Evolutionary conservation across 35 echinoderm and acorn worm species (phyloP), one percentile per base, ranked within the genome.

Genomic region (Ophiothrix spiculata): DNA sequence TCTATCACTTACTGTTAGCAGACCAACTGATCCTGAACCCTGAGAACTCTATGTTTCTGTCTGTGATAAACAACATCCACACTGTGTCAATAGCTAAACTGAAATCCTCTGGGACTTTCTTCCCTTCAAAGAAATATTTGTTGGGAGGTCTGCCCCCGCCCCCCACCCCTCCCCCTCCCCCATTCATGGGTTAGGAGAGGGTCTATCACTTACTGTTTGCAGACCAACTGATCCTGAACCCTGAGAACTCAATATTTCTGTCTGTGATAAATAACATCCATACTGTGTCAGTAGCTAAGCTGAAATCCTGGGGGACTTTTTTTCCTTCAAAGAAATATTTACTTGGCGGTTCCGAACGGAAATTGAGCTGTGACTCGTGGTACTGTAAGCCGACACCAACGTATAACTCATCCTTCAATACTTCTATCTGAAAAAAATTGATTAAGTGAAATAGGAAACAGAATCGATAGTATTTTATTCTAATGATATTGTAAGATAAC

Each of bases 271-370:
- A 69, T 25, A 69, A 69, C 29, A 69, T 10, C 60, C 60, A 69
- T 12, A 28, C 60, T 69, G 60, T 69, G 23, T 69, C 60, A 25
- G 60, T 12, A 2, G 2, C 3, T n/a, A 69, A n/a, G 23, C 60
- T 69, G 60, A 69, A 69, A 69, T 69, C 60, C 10, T 69, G 16
- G 3, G 60, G 60, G 16, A 6, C 23, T n/a, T 69, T 2, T 12
- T 69, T 28, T 28, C 60, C 60, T 25, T 69, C 60, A n/a, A 69
- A 69, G 60, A 69, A 69, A 69, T 69, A 69, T 28, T 69, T 69
- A 69, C 29, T 69, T 10, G 60, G 60, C 29, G 60, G 60, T 69
- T 69, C 60, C 3, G 60, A 69, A n/a, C 60, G 60, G 23, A 69
- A 69, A 69, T 69, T 69, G 16, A 69, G 25, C 60, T 69, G 60